Conservation (phyloP, 2,888 invertebrate species). For the Diabrotica balteata region DNA sequence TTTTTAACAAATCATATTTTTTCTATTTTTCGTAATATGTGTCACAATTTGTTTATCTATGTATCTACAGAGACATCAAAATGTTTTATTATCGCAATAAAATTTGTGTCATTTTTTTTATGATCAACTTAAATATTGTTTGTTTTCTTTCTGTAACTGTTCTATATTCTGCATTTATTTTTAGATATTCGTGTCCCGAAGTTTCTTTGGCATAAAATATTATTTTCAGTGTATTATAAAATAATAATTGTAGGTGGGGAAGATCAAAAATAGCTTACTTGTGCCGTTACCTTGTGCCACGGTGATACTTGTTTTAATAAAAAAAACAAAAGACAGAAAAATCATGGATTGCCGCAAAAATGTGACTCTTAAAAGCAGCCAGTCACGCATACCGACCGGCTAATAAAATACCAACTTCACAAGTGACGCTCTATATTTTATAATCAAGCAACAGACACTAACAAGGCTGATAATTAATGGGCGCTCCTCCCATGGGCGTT, state of each 20-base stretch:
- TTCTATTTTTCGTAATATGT: too few relatives aligned
- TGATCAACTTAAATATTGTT: too few relatives aligned
- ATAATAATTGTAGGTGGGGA: not conserved
- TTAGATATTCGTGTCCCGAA: too few relatives aligned
- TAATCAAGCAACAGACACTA: conserved; percentile 44
- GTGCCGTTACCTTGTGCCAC: not conserved
- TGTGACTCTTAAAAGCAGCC: conserved; percentile 13
- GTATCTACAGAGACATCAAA: too few relatives aligned
- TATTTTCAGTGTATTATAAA: too few relatives aligned
- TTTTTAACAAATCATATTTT: too few relatives aligned
- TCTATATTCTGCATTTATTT: too few relatives aligned
- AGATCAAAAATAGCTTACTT: not conserved
- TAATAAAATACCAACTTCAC: conserved; percentile 36
- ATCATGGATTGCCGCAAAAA: not conserved
- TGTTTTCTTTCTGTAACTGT: too few relatives aligned
- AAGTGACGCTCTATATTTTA: conserved; percentile 36
- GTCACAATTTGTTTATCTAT: too few relatives aligned
- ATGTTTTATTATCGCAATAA: too few relatives aligned
- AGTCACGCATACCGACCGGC: conserved; percentile 30
- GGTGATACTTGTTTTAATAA: not conserved
- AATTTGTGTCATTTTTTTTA: too few relatives aligned
- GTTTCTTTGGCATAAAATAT: too few relatives aligned
- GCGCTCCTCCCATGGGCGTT: conserved; percentile 52
- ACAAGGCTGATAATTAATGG: conserved; percentile 56
- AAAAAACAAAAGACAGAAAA: not conserved